These are phyloP conservation scores for Mythimna pallens DNA, from an alignment of 2,888 invertebrate species.

Conservation along the genomic window DNA sequence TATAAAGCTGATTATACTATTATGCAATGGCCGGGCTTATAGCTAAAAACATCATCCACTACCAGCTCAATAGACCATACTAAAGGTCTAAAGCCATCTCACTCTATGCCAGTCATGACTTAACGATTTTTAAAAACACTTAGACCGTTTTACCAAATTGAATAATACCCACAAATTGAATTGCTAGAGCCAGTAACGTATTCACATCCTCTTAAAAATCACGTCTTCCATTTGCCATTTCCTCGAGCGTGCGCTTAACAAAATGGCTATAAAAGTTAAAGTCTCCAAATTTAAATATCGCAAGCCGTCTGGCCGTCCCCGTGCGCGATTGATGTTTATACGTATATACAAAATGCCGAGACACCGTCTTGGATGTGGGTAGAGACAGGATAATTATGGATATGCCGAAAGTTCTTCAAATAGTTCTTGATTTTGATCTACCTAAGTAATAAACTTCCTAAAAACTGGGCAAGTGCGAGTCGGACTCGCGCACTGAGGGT, in stretches of 20 bases:
- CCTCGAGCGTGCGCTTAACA: constrained; percentile 61
- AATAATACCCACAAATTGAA: constrained; percentile 33
- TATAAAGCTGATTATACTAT: too few species aligned
- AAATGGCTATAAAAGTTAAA: constrained; percentile 68
- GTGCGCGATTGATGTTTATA: constrained; percentile 66
- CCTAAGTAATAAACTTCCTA: too few species aligned
- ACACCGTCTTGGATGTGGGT: constrained; percentile 65
- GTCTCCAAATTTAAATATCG: constrained; percentile 73
- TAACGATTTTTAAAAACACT: neutral
- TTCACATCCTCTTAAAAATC: constrained; percentile 58
- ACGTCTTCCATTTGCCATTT: constrained; percentile 58
- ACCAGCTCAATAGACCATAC: too few species aligned
- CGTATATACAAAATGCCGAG: constrained; percentile 75
- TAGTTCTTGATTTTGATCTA: too few species aligned
- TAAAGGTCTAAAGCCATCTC: too few species aligned
- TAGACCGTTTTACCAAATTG: constrained; percentile 4
- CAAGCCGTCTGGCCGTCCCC: constrained; percentile 64
- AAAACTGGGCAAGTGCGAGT: too few species aligned
- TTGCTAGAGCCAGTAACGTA: constrained; percentile 27
- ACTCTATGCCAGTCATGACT: too few species aligned
- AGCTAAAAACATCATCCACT: too few species aligned
- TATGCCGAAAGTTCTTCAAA: constrained; percentile 29
- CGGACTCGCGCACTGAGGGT: too few species aligned
- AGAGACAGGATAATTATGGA: constrained; percentile 59
- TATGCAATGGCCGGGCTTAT: too few species aligned